Evolutionary conservation across 2,888 invertebrate genomes (phyloP).

Genomic region (Phortica okadai): DNA sequence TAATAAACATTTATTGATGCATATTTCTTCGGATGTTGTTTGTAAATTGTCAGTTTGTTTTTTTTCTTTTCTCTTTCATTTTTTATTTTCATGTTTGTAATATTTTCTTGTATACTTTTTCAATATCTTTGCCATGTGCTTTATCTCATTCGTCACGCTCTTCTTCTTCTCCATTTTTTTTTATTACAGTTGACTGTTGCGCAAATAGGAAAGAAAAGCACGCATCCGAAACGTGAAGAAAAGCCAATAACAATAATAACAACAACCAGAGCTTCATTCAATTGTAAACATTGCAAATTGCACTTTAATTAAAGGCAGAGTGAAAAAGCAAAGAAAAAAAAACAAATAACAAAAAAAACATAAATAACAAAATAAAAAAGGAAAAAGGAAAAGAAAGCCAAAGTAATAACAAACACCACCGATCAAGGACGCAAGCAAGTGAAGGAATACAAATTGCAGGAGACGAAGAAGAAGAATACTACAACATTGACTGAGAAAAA

Average conservation of each 20-base stretch:
- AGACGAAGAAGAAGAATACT: not conserved
- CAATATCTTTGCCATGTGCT: not conserved
- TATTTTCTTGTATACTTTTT: not conserved
- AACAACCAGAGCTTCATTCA: not conserved
- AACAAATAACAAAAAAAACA: not conserved
- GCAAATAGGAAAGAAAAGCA: too few species aligned
- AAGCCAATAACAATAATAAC: not conserved
- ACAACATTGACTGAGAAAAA: too few species aligned
- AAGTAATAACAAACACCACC: constrained; percentile 3
- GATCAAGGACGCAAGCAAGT: not conserved
- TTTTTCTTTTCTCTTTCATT: not conserved
- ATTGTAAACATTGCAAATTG: not conserved
- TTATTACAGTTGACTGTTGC: not conserved
- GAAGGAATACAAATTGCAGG: not conserved
- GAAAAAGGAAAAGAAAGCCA: not conserved
- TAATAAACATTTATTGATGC: constrained; percentile 12
- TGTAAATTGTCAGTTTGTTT: not conserved
- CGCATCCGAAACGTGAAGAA: too few species aligned
- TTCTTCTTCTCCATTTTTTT: not conserved
- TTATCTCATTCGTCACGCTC: not conserved
- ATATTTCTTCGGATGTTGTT: not conserved
- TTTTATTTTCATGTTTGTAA: not conserved
- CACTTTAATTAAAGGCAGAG: not conserved
- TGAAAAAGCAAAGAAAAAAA: not conserved
- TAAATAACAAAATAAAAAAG: not conserved